These are phyloP conservation scores for Vimba vimba DNA, from an alignment of 2,113 vertebrate genomes.

Conservation along the genomic window DNA sequence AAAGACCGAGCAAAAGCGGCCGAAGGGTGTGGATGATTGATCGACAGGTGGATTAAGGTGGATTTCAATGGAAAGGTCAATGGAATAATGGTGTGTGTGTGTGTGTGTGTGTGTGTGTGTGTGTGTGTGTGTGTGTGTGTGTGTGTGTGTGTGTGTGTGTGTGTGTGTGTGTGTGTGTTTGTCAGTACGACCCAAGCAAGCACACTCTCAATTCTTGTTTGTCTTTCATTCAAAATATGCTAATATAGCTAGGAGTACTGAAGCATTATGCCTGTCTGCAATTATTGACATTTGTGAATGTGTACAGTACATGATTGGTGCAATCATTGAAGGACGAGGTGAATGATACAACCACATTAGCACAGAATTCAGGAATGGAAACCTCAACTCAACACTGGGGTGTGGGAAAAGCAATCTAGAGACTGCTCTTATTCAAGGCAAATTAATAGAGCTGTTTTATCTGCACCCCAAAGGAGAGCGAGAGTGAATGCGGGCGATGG, in stretches of 20 bases:
- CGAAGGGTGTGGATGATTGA: neutral
- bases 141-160: neutral
- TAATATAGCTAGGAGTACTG: neutral
- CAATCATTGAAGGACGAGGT: neutral
- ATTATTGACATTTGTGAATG: neutral
- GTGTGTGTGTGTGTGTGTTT: neutral
- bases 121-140: neutral
- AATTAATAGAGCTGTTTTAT: neutral
- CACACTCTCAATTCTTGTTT: neutral
- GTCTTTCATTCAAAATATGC: neutral
- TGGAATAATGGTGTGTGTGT: neutral
- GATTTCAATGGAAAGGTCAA: neutral
- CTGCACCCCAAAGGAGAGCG: neutral
- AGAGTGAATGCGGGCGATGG: neutral
- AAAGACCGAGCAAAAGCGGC: neutral
- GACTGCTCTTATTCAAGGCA: neutral
- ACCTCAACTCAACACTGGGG: neutral
- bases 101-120: neutral
- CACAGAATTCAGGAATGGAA: neutral
- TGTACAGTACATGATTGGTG: neutral
- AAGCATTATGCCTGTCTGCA: neutral
- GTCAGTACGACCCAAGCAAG: neutral
- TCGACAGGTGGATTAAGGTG: neutral
- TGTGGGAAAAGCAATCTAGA: neutral
- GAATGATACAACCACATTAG: neutral